Evolutionary conservation across 2,888 invertebrate genomes (phyloP).

Genomic region (Coenonympha arcania): DNA sequence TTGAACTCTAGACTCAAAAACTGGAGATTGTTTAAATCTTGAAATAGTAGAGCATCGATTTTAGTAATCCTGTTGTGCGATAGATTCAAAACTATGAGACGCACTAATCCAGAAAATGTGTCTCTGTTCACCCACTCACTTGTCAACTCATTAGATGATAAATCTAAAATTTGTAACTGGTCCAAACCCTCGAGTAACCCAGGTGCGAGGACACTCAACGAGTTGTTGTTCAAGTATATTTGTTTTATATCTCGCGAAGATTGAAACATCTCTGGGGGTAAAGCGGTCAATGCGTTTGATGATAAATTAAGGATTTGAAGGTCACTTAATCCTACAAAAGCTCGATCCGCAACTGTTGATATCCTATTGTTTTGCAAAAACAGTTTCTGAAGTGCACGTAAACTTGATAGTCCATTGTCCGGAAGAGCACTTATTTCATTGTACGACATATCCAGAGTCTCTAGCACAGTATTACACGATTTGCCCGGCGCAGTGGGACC

Average conservation of each 20-base stretch:
- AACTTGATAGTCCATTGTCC: conserved; percentile 80
- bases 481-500: conserved; percentile 78
- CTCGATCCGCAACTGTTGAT: conserved; percentile 81
- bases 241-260: conserved; percentile 81
- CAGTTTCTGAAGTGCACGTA: conserved; percentile 79
- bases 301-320: conserved; percentile 84
- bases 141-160: conserved; percentile 83
- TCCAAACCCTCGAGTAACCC: conserved; percentile 82
- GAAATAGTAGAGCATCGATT: conserved; percentile 81
- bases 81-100: conserved; percentile 82
- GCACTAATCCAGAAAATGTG: conserved; percentile 82
- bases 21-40: conserved; percentile 82
- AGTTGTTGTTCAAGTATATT: conserved; percentile 84
- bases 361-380: conserved; percentile 84
- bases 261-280: conserved; percentile 85
- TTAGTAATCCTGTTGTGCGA: conserved; percentile 81
- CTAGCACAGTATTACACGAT: conserved; percentile 80
- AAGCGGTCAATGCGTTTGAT: conserved; percentile 82
- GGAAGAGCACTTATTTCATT: conserved; percentile 82
- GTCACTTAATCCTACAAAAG: conserved; percentile 80
- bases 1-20: conserved; percentile 83
- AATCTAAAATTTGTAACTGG: conserved; percentile 81
- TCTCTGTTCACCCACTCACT: conserved; percentile 85
- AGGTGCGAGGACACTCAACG: conserved; percentile 81
- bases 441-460: conserved; percentile 80